Percentiles rank a stretch among this genome's conserved stretches.
Evolutionary conservation across 2,888 invertebrate genomes (phyloP).

Genomic region (Drosophila tanythrix): DNA sequence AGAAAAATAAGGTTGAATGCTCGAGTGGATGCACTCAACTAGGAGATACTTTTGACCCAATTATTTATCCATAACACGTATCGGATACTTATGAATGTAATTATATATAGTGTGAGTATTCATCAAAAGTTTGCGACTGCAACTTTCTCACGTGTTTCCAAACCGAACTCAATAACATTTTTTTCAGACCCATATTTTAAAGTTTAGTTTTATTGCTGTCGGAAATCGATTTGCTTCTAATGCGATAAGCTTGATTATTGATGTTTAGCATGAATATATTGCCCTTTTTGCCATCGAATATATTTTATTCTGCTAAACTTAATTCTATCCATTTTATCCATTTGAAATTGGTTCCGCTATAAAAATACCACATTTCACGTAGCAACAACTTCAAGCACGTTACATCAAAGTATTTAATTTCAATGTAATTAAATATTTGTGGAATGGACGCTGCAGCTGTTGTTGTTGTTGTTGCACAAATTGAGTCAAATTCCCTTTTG

Average conservation of each 20-base stretch:
- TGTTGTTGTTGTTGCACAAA: slow-evolving; percentile 39
- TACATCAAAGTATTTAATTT: slow-evolving; percentile 50
- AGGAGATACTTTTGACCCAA: neutral
- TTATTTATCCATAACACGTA: neutral
- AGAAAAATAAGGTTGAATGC: neutral
- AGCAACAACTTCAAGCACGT: slow-evolving; percentile 22
- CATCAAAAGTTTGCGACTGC: neutral
- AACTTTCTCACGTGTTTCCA: neutral
- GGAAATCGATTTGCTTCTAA: neutral
- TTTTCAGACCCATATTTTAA: neutral
- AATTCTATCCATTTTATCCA: neutral
- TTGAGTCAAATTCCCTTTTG: neutral
- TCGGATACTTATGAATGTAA: neutral
- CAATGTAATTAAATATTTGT: slow-evolving; percentile 75
- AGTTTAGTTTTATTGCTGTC: neutral
- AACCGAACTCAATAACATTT: neutral
- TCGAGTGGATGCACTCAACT: neutral
- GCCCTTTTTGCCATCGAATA: neutral
- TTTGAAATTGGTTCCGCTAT: neutral
- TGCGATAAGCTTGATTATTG: neutral
- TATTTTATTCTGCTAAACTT: neutral
- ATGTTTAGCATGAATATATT: neutral
- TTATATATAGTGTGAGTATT: neutral
- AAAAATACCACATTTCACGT: neutral
- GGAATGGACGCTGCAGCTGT: slow-evolving; percentile 44